phyloP scores from a whole-genome alignment of 2,888 invertebrate genomes.

The Ophion slaviceki region DNA sequence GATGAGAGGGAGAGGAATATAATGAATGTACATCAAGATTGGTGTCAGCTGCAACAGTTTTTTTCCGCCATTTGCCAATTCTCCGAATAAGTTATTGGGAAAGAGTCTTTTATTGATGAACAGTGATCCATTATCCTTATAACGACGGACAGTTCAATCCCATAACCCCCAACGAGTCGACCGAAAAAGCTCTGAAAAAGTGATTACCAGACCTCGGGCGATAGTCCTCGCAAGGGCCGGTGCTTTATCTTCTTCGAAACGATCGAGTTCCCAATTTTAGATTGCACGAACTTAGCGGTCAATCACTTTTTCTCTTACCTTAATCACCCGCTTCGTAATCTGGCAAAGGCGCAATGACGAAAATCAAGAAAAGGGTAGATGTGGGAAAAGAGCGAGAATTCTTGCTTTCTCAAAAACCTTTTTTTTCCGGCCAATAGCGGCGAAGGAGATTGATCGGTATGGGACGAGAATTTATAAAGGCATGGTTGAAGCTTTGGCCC shows the following conservation, averaged over 20 bases:
- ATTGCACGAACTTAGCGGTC: background rate
- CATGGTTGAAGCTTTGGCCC: background rate
- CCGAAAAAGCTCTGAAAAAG: conserved; percentile 19
- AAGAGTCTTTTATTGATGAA: conserved; percentile 21
- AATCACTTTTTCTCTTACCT: background rate
- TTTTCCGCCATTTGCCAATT: conserved; percentile 2
- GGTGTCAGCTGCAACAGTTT: background rate
- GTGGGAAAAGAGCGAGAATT: background rate
- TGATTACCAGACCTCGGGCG: conserved; percentile 16
- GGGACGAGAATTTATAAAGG: background rate
- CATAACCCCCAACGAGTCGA: conserved; percentile 5
- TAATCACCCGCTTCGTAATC: background rate
- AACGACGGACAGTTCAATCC: conserved; percentile 23
- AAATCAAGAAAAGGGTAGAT: background rate
- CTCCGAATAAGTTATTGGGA: conserved; percentile 1
- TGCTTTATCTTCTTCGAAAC: conserved; percentile 19
- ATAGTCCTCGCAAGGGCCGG: conserved; percentile 1
- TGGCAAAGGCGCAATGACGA: background rate
- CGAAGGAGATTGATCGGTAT: background rate
- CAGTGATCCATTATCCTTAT: conserved; percentile 26
- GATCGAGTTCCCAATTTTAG: conserved; percentile 22
- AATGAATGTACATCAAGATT: background rate
- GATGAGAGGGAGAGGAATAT: background rate
- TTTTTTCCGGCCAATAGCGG: background rate
- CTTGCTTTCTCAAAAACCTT: background rate